These are phyloP conservation scores for Sarcophilus harrisii DNA, from an alignment of 2,797 vertebrate species.

Conservation along the genomic window DNA sequence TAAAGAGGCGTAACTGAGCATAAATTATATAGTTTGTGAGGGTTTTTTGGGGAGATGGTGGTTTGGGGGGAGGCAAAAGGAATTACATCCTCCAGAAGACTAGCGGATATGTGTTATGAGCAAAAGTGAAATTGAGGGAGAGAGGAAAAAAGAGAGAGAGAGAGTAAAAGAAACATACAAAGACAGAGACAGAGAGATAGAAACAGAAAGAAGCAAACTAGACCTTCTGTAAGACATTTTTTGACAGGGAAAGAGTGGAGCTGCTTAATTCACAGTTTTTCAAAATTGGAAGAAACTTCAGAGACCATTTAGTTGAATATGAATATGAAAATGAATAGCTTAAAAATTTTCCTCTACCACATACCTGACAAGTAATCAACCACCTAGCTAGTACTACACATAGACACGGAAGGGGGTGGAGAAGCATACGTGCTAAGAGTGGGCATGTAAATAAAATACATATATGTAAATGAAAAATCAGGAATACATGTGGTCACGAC, in stretches of 20 bases:
- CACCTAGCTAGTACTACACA: neutral
- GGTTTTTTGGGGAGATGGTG: neutral
- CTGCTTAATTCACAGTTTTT: neutral
- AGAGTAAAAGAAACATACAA: neutral
- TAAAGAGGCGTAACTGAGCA: neutral
- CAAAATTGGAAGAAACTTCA: neutral
- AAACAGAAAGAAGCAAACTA: neutral
- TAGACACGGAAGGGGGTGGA: neutral
- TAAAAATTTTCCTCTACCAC: neutral
- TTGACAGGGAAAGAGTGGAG: neutral
- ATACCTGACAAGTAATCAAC: neutral
- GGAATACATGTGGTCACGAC: neutral
- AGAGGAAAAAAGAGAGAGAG: neutral
- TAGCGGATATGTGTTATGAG: neutral
- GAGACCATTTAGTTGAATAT: neutral
- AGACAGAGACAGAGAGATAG: no score
- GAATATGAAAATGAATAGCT: no score
- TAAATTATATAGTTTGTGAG: neutral
- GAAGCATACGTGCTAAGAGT: neutral
- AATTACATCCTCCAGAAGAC: neutral
- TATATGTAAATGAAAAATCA: neutral
- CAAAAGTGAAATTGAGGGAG: neutral
- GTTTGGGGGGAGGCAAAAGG: neutral
- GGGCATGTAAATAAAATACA: neutral
- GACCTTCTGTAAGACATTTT: neutral